These are phyloP conservation scores for Engystomops pustulosus DNA, from an alignment of 2,113 vertebrate genomes.

Conservation along the genomic window DNA sequence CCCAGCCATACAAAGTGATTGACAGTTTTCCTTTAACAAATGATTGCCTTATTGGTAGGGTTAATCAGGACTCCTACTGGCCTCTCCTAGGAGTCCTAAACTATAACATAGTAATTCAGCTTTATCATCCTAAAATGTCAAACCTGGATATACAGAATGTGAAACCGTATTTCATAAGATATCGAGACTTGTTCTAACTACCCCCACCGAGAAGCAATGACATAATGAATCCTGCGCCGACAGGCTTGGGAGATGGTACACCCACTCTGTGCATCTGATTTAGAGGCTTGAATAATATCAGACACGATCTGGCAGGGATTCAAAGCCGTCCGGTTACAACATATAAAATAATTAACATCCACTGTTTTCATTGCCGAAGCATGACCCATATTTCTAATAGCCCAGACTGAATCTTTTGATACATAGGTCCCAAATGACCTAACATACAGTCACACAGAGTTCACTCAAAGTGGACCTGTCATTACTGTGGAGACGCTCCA, in stretches of 20 bases:
- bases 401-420: neutral
- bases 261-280: constrained; percentile 8
- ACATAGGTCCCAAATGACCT: neutral
- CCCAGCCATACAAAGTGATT: no score
- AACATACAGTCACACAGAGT: neutral
- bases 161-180: neutral
- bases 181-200: neutral
- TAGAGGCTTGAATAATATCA: neutral
- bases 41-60: no score
- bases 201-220: neutral
- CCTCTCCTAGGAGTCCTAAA: no score
- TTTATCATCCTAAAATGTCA: neutral
- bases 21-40: no score
- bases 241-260: neutral
- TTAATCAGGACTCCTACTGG: no score
- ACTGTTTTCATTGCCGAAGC: neutral
- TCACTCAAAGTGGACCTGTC: neutral
- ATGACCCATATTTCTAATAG: neutral
- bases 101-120: neutral
- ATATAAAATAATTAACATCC: neutral
- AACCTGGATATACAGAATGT: neutral
- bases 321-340: neutral
- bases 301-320: neutral
- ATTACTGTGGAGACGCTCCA: constrained; percentile 1
- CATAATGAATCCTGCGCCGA: neutral